phyloP scores from a whole-genome alignment of 64 coral and sea anemone genomes.

The Exaiptasia diaphana region DNA sequence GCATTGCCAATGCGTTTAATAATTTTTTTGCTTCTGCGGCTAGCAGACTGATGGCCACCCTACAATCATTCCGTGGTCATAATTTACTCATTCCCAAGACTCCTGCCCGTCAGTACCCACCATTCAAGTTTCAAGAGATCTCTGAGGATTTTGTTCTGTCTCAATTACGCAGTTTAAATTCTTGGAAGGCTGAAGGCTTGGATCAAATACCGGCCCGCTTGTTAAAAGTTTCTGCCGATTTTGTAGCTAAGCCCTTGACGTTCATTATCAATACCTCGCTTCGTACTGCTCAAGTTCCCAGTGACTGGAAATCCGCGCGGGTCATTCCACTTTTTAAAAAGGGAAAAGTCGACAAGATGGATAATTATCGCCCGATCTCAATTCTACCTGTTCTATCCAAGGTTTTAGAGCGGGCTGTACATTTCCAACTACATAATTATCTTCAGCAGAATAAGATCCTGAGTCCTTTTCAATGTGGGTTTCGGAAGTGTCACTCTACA shows the following conservation, averaged over 20 bases:
- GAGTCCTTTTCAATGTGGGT: slow-evolving; percentile 40
- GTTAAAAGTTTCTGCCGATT: slow-evolving; percentile 20
- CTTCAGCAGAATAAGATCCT: slow-evolving; percentile 20
- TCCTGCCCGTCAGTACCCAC: not conserved
- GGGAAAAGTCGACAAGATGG: too few species aligned
- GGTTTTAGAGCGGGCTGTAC: slow-evolving; percentile 18
- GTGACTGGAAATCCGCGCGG: slow-evolving; percentile 21
- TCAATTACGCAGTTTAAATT: slow-evolving; percentile 7
- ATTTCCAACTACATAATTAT: slow-evolving; percentile 35
- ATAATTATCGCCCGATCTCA: too few species aligned
- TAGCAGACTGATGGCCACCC: not conserved
- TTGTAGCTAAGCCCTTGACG: slow-evolving; percentile 20
- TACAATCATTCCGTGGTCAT: not conserved
- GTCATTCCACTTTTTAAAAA: slow-evolving; percentile 32
- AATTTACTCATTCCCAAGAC: not conserved
- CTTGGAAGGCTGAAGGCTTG: slow-evolving; percentile 2
- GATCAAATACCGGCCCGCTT: slow-evolving; percentile 14
- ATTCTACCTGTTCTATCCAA: too few species aligned
- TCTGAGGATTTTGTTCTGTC: slow-evolving; percentile 18
- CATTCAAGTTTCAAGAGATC: not conserved
- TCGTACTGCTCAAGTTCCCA: not conserved
- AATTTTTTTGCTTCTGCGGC: slow-evolving; percentile 28
- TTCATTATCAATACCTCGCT: slow-evolving; percentile 25
- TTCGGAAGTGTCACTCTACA: slow-evolving; percentile 27
- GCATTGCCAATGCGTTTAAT: slow-evolving; percentile 57